Evolutionary conservation across 1,140 invertebrate species (phyloP).

Genomic region (Cydia amplana): DNA sequence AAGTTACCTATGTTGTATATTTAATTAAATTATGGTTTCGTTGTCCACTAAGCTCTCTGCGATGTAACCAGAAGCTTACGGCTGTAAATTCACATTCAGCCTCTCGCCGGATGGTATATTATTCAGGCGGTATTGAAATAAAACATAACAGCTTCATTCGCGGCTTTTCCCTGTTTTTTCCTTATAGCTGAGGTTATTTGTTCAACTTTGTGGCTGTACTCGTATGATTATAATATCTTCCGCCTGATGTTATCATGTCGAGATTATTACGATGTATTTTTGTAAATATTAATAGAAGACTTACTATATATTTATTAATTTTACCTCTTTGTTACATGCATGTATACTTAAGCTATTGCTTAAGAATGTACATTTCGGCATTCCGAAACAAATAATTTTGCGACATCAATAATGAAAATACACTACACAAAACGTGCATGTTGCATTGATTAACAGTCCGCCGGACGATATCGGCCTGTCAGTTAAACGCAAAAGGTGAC

Average conservation of each 20-base stretch:
- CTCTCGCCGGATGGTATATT: slow-evolving; percentile 4
- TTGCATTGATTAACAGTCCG: too few relatives aligned
- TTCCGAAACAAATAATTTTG: too few relatives aligned
- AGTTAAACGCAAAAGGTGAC: too few relatives aligned
- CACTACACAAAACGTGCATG: too few relatives aligned
- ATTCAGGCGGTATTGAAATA: slow-evolving; percentile 15
- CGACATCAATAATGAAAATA: too few relatives aligned
- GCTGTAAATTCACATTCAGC: slow-evolving; percentile 3
- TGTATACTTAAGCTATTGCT: too few relatives aligned
- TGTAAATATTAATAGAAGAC: too few relatives aligned
- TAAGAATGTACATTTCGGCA: too few relatives aligned
- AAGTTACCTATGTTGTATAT: too few relatives aligned
- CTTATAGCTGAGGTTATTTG: neutral
- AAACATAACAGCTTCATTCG: slow-evolving; percentile 10
- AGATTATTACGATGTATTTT: neutral
- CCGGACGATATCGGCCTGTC: too few relatives aligned
- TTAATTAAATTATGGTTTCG: neutral
- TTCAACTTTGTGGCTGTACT: neutral
- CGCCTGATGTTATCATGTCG: neutral
- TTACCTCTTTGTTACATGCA: too few relatives aligned
- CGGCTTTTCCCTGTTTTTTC: slow-evolving; percentile 13
- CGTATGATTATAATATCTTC: neutral
- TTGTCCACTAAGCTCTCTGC: neutral
- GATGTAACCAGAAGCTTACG: neutral
- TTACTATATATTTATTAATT: too few relatives aligned